phyloP scores from a whole-genome alignment of 2,113 vertebrate species.

The Antechinus stuartii region DNA sequence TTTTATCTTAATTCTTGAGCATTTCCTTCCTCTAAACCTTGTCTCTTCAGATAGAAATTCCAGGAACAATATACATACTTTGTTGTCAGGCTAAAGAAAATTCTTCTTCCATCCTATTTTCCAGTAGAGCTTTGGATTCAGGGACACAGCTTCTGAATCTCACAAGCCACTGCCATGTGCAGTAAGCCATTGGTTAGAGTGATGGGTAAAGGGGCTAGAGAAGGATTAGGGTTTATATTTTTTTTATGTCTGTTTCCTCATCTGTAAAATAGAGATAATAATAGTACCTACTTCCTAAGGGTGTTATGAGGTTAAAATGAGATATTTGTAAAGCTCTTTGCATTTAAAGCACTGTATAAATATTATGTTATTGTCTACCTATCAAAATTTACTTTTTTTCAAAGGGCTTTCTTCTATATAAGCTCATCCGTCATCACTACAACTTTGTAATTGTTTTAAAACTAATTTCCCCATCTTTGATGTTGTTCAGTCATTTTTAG shows the following conservation, averaged over 20 bases:
- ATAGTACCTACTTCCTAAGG: neutral
- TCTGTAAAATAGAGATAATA: neutral
- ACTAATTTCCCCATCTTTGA: neutral
- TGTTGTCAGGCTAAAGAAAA: neutral
- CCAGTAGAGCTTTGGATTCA: neutral
- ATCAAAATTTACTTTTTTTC: neutral
- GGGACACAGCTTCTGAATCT: neutral
- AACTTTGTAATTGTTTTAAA: neutral
- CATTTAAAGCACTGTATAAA: neutral
- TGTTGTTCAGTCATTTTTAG: neutral
- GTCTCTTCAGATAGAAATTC: neutral
- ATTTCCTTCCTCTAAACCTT: neutral
- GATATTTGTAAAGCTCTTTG: neutral
- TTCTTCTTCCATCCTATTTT: neutral
- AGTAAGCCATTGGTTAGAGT: neutral
- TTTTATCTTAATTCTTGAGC: neutral
- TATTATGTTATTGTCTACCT: neutral
- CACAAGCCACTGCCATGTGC: neutral
- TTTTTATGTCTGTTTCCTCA: neutral
- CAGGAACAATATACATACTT: neutral
- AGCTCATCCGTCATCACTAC: neutral
- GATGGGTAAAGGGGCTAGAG: neutral
- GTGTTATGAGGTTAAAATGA: neutral
- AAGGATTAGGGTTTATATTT: neutral
- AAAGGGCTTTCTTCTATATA: neutral